These are phyloP conservation scores for Jordanella pulchra DNA, from an alignment of 2,797 vertebrate species.

Conservation along the genomic window DNA sequence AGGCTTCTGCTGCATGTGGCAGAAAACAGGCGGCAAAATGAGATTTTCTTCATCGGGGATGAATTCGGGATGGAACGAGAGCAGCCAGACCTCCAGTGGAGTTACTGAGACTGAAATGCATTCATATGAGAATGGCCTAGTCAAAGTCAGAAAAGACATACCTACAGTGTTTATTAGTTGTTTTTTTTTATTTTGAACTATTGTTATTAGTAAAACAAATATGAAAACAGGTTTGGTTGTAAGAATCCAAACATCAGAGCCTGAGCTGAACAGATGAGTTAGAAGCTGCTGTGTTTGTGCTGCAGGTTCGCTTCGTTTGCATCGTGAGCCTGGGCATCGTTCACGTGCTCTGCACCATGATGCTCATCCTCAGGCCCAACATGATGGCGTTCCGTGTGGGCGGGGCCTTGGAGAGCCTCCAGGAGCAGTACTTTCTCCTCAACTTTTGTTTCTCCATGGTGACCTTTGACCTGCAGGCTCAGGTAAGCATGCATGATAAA, in stretches of 20 bases:
- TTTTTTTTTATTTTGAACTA: too few relatives aligned
- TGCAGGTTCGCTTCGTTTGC: constrained; percentile 82
- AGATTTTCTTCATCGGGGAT: neutral
- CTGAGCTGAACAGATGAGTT: neutral
- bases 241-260: too few relatives aligned
- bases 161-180: too few relatives aligned
- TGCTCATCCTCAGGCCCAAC: constrained; percentile 81
- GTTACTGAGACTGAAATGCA: too few relatives aligned
- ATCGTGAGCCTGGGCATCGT: constrained; percentile 79
- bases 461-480: constrained; percentile 88
- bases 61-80: neutral
- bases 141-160: neutral
- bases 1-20: neutral
- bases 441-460: constrained; percentile 88
- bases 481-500: constrained; percentile 71
- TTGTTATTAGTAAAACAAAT: too few relatives aligned
- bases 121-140: neutral
- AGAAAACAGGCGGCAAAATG: neutral
- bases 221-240: too few relatives aligned
- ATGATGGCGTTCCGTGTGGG: constrained; percentile 89
- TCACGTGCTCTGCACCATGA: constrained; percentile 74
- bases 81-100: too few relatives aligned
- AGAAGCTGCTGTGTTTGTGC: constrained; percentile 9
- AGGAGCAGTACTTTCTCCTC: constrained; percentile 84
- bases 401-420: constrained; percentile 82